These are phyloP conservation scores for Rhinogobio ventralis DNA, from an alignment of 2,797 vertebrate species.

Conservation along the genomic window DNA sequence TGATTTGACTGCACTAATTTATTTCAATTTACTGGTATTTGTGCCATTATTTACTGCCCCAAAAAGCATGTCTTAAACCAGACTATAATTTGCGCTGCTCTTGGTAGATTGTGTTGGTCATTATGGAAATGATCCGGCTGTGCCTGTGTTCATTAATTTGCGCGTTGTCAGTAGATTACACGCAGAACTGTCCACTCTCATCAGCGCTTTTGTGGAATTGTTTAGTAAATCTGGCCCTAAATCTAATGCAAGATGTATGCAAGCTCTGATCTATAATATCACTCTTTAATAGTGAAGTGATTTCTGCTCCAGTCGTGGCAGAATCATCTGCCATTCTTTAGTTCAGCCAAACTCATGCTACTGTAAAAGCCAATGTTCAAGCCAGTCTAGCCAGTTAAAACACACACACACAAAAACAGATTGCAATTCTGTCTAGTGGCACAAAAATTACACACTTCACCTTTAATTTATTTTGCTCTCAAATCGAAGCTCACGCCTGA, in stretches of 20 bases:
- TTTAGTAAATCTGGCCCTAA: not conserved
- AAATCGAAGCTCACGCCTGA: not conserved
- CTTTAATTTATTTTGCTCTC: constrained; percentile 7
- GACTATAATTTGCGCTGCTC: too few species aligned
- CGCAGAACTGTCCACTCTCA: too few species aligned
- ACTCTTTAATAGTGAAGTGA: not conserved
- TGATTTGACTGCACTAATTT: too few species aligned
- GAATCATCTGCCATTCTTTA: not conserved
- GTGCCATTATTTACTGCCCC: too few species aligned
- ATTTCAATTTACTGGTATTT: too few species aligned
- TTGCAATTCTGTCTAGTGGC: not conserved
- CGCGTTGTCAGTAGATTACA: too few species aligned
- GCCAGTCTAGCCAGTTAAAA: not conserved
- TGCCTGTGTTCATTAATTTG: too few species aligned
- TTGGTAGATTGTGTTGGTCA: too few species aligned
- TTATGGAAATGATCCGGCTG: too few species aligned
- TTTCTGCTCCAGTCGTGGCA: not conserved
- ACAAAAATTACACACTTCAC: not conserved
- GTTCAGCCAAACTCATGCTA: not conserved
- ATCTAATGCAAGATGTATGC: too few species aligned
- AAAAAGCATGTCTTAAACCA: too few species aligned
- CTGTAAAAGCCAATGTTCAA: not conserved
- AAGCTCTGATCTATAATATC: not conserved
- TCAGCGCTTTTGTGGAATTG: too few species aligned
- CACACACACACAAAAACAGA: fast-evolving